These are phyloP conservation scores for Syngnathus acus DNA, from an alignment of 2,797 vertebrate species.

Conservation along the genomic window DNA sequence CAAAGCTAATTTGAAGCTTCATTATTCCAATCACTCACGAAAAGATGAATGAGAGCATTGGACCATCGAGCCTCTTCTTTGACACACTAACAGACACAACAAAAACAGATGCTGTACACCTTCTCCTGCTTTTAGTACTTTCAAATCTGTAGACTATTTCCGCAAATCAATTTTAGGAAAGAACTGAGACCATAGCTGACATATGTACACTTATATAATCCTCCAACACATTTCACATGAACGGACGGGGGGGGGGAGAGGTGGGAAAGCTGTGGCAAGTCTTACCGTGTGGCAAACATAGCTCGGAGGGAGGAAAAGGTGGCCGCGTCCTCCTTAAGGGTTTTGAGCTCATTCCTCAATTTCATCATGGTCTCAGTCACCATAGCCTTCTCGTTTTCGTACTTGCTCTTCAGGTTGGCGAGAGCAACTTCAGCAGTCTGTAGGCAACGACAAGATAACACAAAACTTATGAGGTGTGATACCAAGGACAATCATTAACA, in stretches of 20 bases:
- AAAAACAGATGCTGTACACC: conserved; percentile 15
- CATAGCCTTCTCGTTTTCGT: conserved; percentile 94
- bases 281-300: conserved; percentile 91
- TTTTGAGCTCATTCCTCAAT: conserved; percentile 90
- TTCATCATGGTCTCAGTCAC: conserved; percentile 97
- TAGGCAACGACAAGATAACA: conserved; percentile 21
- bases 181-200: too few species aligned
- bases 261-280: neutral
- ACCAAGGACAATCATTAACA: neutral
- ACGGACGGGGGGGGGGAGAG: too few species aligned
- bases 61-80: conserved; percentile 23
- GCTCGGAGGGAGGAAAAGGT: conserved; percentile 91
- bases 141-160: too few species aligned
- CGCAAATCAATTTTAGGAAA: too few species aligned
- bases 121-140: too few species aligned
- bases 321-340: conserved; percentile 91
- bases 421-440: conserved; percentile 92
- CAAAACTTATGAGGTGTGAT: conserved; percentile 19
- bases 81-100: conserved; percentile 14
- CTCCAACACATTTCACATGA: neutral
- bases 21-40: conserved; percentile 8
- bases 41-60: conserved; percentile 50
- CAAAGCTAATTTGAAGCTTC: too few species aligned
- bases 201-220: too few species aligned
- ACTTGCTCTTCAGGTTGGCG: conserved; percentile 95